Conservation (phyloP, 2,113 vertebrate species). For the Macrotis lagotis region DNA sequence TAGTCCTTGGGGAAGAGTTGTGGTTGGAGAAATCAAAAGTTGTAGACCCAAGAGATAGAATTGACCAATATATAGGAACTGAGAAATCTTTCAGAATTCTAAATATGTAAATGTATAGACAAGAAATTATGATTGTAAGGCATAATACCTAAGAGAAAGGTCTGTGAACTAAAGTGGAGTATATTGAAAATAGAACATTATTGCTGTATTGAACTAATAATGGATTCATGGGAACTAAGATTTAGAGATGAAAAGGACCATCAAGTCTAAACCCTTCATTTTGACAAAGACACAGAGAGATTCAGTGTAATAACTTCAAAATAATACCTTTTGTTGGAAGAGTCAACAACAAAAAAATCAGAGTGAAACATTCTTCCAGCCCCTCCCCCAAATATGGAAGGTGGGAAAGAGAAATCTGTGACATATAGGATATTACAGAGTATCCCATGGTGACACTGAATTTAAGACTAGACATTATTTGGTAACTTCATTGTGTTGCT, state of each 20-base stretch:
- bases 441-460: not conserved
- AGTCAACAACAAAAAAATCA: not conserved
- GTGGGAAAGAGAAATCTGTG: not conserved
- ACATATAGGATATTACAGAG: not conserved
- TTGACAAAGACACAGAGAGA: not conserved
- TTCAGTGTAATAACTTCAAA: not conserved
- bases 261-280: not conserved
- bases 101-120: not conserved
- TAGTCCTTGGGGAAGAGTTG: not conserved
- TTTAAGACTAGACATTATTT: not conserved
- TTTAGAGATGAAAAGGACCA: not conserved
- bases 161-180: not conserved
- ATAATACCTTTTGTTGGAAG: not conserved
- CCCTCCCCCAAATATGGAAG: not conserved
- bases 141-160: not conserved
- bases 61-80: not conserved
- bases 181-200: not conserved
- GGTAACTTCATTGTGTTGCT: not conserved
- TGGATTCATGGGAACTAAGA: not conserved
- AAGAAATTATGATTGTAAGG: not conserved
- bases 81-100: not conserved
- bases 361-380: not conserved
- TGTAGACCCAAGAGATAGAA: not conserved
- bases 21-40: not conserved
- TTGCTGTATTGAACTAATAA: not conserved